Conservation (phyloP, 2,113 vertebrate genomes). For the Xerus inauris region DNA sequence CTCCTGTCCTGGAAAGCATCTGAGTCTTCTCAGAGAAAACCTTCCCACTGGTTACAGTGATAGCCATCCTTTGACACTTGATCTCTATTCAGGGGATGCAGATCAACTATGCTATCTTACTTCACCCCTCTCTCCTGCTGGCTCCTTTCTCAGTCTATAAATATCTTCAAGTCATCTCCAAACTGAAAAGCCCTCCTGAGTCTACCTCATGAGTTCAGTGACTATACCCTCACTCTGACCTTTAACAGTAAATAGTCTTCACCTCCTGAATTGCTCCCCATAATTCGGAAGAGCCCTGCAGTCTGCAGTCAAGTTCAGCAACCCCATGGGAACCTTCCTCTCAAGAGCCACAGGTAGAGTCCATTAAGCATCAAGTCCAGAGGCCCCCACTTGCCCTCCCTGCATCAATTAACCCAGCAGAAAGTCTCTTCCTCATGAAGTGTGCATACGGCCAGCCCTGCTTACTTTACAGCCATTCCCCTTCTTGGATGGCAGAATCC, state of each 20-base stretch:
- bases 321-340: not conserved
- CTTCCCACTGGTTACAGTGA: not conserved
- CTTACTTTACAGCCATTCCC: not conserved
- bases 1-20: not conserved
- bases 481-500: not conserved
- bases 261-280: not conserved
- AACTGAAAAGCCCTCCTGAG: not conserved
- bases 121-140: not conserved
- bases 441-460: not conserved
- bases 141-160: not conserved
- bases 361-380: not conserved
- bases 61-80: too few relatives aligned
- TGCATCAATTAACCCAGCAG: not conserved
- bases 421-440: not conserved
- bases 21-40: not conserved
- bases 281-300: not conserved
- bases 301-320: not conserved
- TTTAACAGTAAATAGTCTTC: not conserved
- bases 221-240: not conserved
- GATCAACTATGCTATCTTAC: not conserved
- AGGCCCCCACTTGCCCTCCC: not conserved
- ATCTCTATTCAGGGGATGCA: not conserved
- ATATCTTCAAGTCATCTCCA: not conserved
- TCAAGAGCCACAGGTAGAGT: not conserved
- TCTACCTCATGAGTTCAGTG: not conserved